Conservation (phyloP, 2,888 invertebrate species). For the Harmothoe impar region DNA sequence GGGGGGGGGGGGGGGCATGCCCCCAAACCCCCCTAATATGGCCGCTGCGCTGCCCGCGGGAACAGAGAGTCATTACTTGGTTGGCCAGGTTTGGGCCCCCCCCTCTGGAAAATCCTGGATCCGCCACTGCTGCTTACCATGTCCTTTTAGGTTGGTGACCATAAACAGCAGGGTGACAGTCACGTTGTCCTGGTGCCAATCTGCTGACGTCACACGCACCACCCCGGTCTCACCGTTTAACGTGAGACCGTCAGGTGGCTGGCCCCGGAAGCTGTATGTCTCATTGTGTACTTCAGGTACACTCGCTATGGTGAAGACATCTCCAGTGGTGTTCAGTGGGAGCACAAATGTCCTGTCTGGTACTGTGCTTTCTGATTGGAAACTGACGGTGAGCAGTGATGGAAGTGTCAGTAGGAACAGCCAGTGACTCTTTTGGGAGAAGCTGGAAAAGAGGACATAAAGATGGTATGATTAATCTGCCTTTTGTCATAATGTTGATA, state of each 20-base stretch:
- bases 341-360: constrained; percentile 27
- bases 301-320: constrained; percentile 28
- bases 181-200: constrained; percentile 6
- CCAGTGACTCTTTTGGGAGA: too few relatives aligned
- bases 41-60: too few relatives aligned
- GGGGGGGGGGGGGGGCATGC: too few relatives aligned
- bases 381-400: too few relatives aligned
- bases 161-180: background rate
- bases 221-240: background rate
- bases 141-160: background rate
- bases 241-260: background rate
- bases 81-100: too few relatives aligned
- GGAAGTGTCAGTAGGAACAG: too few relatives aligned
- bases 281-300: background rate
- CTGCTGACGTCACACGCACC: background rate
- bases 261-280: background rate
- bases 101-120: too few relatives aligned
- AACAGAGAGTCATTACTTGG: too few relatives aligned
- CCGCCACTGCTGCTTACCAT: constrained; percentile 7
- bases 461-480: too few relatives aligned
- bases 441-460: too few relatives aligned
- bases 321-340: constrained; percentile 6
- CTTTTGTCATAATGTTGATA: too few relatives aligned
- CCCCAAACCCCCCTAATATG: too few relatives aligned
- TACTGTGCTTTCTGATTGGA: background rate